phyloP scores from a whole-genome alignment of 2,113 vertebrate species.

The Poeciliopsis occidentalis region DNA sequence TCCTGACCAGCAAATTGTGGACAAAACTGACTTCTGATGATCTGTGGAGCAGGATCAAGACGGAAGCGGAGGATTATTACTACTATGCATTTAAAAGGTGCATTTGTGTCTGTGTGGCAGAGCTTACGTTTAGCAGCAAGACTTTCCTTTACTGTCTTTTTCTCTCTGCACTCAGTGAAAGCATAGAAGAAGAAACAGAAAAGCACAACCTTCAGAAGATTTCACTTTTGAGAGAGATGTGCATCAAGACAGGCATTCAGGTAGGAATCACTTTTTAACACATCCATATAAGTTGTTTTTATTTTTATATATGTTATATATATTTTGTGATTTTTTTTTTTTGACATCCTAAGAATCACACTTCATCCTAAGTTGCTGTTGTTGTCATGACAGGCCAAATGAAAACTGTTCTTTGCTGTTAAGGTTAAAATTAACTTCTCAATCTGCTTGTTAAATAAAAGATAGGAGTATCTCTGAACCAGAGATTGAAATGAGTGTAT shows the following conservation, averaged over 20 bases:
- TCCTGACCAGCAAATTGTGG: slow-evolving; percentile 82
- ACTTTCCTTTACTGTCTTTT: slow-evolving; percentile 14
- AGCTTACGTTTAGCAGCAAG: background rate
- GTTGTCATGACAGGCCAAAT: too few species aligned
- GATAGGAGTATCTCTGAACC: too few species aligned
- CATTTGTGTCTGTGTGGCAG: slow-evolving; percentile 23
- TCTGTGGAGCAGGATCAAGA: slow-evolving; percentile 89
- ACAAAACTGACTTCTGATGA: slow-evolving; percentile 87
- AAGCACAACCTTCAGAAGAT: slow-evolving; percentile 88
- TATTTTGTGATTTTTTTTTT: background rate
- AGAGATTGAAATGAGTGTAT: background rate
- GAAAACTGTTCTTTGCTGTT: too few species aligned
- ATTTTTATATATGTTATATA: background rate
- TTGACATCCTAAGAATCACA: too few species aligned
- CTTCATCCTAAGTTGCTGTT: too few species aligned
- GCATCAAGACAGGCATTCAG: slow-evolving; percentile 93
- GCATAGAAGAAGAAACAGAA: slow-evolving; percentile 87
- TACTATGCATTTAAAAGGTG: slow-evolving; percentile 87
- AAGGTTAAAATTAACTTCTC: too few species aligned
- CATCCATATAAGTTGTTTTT: background rate
- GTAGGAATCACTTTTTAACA: slow-evolving; percentile 68
- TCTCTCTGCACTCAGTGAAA: slow-evolving; percentile 81
- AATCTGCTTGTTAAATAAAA: too few species aligned
- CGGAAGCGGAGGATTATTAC: slow-evolving; percentile 88
- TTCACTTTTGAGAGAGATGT: slow-evolving; percentile 92